These are phyloP conservation scores for Pocota personata DNA, from an alignment of 2,888 invertebrate genomes.

Conservation along the genomic window DNA sequence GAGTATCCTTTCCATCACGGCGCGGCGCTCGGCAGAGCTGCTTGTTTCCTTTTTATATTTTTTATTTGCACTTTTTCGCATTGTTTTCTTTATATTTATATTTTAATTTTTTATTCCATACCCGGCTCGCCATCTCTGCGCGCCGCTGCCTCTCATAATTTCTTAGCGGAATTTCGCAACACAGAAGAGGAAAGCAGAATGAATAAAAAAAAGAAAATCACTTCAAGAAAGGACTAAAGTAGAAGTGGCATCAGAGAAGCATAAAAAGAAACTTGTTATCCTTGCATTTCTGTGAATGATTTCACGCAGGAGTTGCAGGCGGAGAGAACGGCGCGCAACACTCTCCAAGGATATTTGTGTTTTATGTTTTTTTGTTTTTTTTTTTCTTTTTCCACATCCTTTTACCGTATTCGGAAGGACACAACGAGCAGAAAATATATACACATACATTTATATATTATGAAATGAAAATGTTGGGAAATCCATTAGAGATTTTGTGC, in stretches of 20 bases:
- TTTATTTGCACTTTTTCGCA: conserved; percentile 66
- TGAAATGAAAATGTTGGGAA: conserved; percentile 67
- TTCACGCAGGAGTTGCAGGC: conserved; percentile 69
- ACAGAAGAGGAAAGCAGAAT: not conserved
- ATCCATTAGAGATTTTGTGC: conserved; percentile 69
- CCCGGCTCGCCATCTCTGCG: not conserved
- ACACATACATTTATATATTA: conserved; percentile 32
- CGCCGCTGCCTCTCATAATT: conserved; percentile 42
- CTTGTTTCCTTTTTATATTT: conserved; percentile 18
- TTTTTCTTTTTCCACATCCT: conserved; percentile 34
- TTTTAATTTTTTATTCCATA: conserved; percentile 55
- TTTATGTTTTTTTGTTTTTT: conserved; percentile 20
- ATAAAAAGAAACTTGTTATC: conserved; percentile 66
- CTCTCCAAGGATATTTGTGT: conserved; percentile 52
- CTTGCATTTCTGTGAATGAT: conserved; percentile 73
- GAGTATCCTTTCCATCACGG: conserved; percentile 63
- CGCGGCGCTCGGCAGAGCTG: not conserved
- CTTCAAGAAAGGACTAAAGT: conserved; percentile 59
- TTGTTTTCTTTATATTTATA: conserved; percentile 70
- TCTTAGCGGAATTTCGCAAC: conserved; percentile 40
- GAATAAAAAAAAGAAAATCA: conserved; percentile 33
- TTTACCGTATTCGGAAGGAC: conserved; percentile 42
- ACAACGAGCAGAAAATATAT: conserved; percentile 36
- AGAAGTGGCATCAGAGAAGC: conserved; percentile 57
- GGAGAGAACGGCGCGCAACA: conserved; percentile 43